Evolutionary conservation across 2,888 invertebrate genomes (phyloP), one percentile per base, ranked within the genome.

Genomic region (Brachyptera putata): DNA sequence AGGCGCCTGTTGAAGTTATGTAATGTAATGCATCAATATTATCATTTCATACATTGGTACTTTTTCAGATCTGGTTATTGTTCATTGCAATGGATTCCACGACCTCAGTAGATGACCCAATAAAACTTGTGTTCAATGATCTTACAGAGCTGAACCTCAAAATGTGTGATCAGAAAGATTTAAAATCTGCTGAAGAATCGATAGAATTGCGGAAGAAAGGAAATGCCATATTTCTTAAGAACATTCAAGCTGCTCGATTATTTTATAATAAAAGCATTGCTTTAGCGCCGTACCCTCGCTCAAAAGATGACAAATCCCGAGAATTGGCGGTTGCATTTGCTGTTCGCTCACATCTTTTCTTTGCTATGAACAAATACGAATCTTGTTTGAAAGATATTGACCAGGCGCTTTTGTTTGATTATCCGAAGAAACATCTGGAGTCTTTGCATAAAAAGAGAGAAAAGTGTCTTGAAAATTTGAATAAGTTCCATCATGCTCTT

Each of bases 291-390:
- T n/a, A n/a, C n/a, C n/a, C n/a, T n/a, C n/a, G n/a, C n/a, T n/a
- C n/a, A n/a, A n/a, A n/a, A n/a, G n/a, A n/a, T 13, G 61, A 70
- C 1, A 65, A 66, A 7, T 81, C 85, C 13, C 80, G 83, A 64
- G 79, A 80, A 68, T 79, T 86, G 64, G 75, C 80, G 13, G 73
- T 87, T 48, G 86, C 87, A 1, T 81, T 86, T 69, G 85, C 86
- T 0, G 91, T 91, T 71, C 81, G 91, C 67, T 89, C 91, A 39
- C 89, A 89, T 22, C 82, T 87, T 9, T 79, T 89, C 56, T 83
- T 81, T 66, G 80, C 82, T 65, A 76, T 86, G 68, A 76, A 81
- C 63, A 80, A 84, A 49, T 86, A 83, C 70, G 71, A 78, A 22
- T 84, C 86, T 69, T 86, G 88, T 69, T 67, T 89, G 36, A 72